phyloP scores from a whole-genome alignment of 2,797 vertebrate species.

The Mus spretus region DNA sequence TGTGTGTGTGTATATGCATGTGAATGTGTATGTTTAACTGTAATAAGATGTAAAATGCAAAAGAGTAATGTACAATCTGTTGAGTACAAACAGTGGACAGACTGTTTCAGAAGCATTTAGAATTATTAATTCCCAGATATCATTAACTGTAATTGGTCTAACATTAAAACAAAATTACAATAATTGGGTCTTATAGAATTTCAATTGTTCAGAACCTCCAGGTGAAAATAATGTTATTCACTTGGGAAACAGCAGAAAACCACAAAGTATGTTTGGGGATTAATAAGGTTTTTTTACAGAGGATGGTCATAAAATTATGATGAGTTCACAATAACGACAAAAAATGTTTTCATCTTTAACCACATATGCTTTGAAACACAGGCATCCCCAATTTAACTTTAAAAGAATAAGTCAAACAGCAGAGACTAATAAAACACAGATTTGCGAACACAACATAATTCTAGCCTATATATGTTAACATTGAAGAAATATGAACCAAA shows the following conservation, averaged over 20 bases:
- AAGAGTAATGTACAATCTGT: neutral
- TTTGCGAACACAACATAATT: neutral
- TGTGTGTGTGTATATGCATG: neutral
- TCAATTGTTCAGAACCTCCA: neutral
- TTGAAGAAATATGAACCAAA: conserved; percentile 14
- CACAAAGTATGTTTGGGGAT: neutral
- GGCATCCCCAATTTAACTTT: neutral
- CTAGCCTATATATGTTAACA: neutral
- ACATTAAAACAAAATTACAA: neutral
- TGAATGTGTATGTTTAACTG: neutral
- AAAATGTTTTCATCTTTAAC: neutral
- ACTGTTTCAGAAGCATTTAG: neutral
- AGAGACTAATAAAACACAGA: neutral
- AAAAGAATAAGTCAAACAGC: neutral
- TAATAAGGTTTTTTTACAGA: neutral
- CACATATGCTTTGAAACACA: neutral
- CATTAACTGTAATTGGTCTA: neutral
- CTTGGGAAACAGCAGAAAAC: neutral
- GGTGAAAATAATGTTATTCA: neutral
- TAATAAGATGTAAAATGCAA: neutral
- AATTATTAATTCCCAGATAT: neutral
- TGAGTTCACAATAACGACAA: neutral
- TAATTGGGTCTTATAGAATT: neutral
- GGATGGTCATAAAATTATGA: neutral
- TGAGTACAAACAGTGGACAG: neutral